Base-by-base conservation (phyloP, 2,113 vertebrate species). In the Felis chaus region DNA sequence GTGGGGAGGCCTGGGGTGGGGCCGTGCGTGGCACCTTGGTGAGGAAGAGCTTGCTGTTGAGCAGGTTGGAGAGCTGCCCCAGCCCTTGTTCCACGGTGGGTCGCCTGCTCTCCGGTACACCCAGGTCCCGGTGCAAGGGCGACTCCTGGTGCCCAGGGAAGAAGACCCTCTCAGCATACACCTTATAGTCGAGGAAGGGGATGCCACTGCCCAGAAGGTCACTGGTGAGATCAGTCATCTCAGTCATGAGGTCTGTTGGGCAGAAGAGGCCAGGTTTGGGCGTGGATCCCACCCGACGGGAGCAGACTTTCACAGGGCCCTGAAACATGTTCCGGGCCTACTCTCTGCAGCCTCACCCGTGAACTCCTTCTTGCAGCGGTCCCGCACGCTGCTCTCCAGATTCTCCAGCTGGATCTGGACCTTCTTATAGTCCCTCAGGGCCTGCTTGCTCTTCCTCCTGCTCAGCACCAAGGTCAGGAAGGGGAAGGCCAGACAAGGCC, bases 41-140 rank as follows among this genome's bases (percentile, higher is more conserved):
- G 98, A 99, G 99, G 98, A 99, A 99, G 73, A 99, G 99, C 96
- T 99, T 99, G 98, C 99, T 99, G 98, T 99, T 99, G 94, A 99
- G 99, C 88, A 99, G 99, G 97, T 99, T 99, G 83, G 99, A 99
- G 55, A 99, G 99, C 98, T 99, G 99, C 63, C 99, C 99, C 97
- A 99, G 98, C 66, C 99, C 99, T 96, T 99, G 99, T 94, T 99
- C 99, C 97, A 99, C 99, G 0, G 99, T 99, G 92, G 99, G 99
- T 19, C 99, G 98, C 50, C 99, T 99, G 94, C 99, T 99, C 97
- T 99, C 99, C 25, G 99, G 99, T 12, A 99, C 99, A 3, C 99
- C 99, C 87, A 99, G 98, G 90, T 99, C 99, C 68, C 99, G 98
- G 50, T 99, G 99, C 95, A 99, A 97, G 0, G 99, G 99, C 0